phyloP scores from a whole-genome alignment of 2,797 vertebrate genomes.

The Denticeps clupeoides region DNA sequence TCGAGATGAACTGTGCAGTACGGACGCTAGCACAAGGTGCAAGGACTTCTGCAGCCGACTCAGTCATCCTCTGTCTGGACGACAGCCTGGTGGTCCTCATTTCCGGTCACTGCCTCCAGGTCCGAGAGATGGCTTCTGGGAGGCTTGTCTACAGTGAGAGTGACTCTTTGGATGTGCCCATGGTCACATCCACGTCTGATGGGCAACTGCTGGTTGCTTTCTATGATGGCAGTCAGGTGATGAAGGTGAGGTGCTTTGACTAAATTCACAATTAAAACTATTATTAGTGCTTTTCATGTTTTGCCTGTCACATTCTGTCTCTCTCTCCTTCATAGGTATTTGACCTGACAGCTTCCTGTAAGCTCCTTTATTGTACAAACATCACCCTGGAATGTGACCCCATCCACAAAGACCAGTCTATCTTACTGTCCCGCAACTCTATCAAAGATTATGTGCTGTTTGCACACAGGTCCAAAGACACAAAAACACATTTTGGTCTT shows the following conservation, averaged over 20 bases:
- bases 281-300: too few species aligned
- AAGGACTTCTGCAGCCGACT: conserved; percentile 29
- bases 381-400: conserved; percentile 36
- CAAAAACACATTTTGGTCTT: background rate
- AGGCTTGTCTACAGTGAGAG: conserved; percentile 39
- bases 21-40: conserved; percentile 31
- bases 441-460: conserved; percentile 46
- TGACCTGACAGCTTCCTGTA: conserved; percentile 45
- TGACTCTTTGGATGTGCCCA: conserved; percentile 36
- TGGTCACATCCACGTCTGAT: conserved; percentile 38
- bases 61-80: conserved; percentile 42
- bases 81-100: conserved; percentile 45
- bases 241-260: conserved; percentile 45
- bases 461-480: conserved; percentile 41
- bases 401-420: conserved; percentile 44
- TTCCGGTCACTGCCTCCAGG: conserved; percentile 43
- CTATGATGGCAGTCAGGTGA: conserved; percentile 45
- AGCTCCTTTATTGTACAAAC: conserved; percentile 38
- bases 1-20: conserved; percentile 31
- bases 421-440: conserved; percentile 46
- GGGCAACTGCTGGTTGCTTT: conserved; percentile 44
- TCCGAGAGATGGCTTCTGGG: conserved; percentile 47
- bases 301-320: background rate
- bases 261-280: too few species aligned
- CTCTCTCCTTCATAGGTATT: conserved; percentile 40